phyloP scores from a whole-genome alignment of 2,113 vertebrate genomes.

The Ceyx melanurus region DNA sequence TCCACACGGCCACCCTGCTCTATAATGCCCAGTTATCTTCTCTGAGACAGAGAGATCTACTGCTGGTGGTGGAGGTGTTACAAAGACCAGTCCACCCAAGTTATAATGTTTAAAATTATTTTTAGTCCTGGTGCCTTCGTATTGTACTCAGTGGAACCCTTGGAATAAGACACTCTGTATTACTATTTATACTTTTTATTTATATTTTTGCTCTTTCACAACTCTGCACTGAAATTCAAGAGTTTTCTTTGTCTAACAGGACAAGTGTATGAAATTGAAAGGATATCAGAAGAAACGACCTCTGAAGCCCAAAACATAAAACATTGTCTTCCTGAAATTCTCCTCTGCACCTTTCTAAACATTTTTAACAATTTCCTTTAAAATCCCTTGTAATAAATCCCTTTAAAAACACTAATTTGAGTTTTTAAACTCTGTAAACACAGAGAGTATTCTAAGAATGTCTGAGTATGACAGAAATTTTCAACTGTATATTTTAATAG shows the following conservation, averaged over 20 bases:
- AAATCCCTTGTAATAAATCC: not conserved
- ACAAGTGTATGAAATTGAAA: not conserved
- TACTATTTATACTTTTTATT: not conserved
- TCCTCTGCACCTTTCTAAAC: not conserved
- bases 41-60: too few species aligned
- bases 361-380: not conserved
- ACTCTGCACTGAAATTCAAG: not conserved
- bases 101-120: not conserved
- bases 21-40: too few species aligned
- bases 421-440: not conserved
- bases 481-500: conserved; percentile 19
- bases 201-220: not conserved
- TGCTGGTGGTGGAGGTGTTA: not conserved
- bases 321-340: not conserved
- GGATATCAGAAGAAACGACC: not conserved
- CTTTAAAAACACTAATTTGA: not conserved
- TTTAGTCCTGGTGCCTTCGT: not conserved
- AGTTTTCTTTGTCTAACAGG: not conserved
- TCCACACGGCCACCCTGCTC: too few species aligned
- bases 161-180: not conserved
- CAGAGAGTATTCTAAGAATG: not conserved
- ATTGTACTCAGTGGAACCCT: not conserved
- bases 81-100: not conserved
- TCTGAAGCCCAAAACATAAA: not conserved
- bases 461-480: not conserved